A percentile compares a stretch with the other conserved stretches of the same genome.
Conservation (phyloP, 2,797 vertebrate species). For the Sebastes trivittatus region DNA sequence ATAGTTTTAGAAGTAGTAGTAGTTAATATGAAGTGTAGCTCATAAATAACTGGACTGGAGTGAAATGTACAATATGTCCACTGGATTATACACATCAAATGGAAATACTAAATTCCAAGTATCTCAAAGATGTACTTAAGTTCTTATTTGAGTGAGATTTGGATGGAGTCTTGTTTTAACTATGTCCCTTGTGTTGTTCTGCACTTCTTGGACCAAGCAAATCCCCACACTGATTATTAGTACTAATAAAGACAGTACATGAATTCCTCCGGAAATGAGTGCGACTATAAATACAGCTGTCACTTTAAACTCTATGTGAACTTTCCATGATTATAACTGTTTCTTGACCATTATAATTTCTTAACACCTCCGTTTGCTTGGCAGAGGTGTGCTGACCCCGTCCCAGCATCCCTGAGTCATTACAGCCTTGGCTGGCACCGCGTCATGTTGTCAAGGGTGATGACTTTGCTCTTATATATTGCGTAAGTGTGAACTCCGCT, state of each 20-base stretch:
- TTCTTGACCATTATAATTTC: not conserved
- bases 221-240: not conserved
- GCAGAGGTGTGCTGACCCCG: slow-evolving; percentile 7
- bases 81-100: not conserved
- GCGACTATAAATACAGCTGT: not conserved
- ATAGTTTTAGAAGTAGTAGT: no score
- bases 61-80: not conserved
- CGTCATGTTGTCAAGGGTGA: slow-evolving; percentile 52
- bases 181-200: not conserved
- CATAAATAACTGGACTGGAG: not conserved
- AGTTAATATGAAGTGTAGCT: not conserved
- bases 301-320: slow-evolving; percentile 15
- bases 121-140: not conserved
- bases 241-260: not conserved
- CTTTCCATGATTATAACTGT: not conserved
- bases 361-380: slow-evolving; percentile 9
- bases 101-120: not conserved
- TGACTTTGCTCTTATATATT: slow-evolving; percentile 32
- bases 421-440: slow-evolving; percentile 1
- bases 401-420: slow-evolving; percentile 40
- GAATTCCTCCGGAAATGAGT: not conserved
- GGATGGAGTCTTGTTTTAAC: not conserved
- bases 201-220: not conserved
- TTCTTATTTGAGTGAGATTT: not conserved
- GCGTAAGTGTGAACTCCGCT: slow-evolving; percentile 46